Base-by-base conservation (phyloP, 1,140 invertebrate species). In the Venturia canescens region DNA sequence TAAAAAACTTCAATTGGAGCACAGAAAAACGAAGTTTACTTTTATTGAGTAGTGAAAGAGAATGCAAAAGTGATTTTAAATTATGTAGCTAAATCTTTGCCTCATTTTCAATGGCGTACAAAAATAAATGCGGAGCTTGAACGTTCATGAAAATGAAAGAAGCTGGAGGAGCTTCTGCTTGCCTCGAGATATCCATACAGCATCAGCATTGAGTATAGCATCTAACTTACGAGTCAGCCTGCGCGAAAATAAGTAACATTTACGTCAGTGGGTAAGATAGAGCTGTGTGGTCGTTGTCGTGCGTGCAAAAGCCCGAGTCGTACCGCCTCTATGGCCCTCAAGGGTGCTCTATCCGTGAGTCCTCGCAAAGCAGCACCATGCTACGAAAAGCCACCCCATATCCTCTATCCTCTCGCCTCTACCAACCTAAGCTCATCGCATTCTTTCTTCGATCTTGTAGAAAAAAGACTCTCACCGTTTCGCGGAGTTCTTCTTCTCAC, bases 261-360 rank as follows among this genome's bases (percentile, higher is more conserved):
- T 87, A 75, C 82, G 69, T 79, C 76, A 74, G 69, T 6, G 72
- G 48, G 48, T 75, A 27, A n/a, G 72, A 23, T 75, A 34, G 70
- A 72, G 69, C 31, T 75, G 50, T 38, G 72, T 18, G 26, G 48
- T 50, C 72, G 57, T 75, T 75, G 31, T 34, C 72, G 80, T 83
- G 80, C 77, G 80, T 80, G 82, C 66, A 21, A 67, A 16, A 69
- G 75, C 34, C 69, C 57, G 77, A 83, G 78, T 82, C 69, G 83
- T 83, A 76, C 81, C 79, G 67, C 48, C 48, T 80, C 63, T 86
- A 87, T 78, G 77, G 83, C 86, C 67, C 87, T 88, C 86, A 81
- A 83, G 87, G 87, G 86, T 86, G 81, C 86, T 80, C 87, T 87
- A 87, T 83, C 82, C 80, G 38, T 38, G 27, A 60, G 66, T 79